Percentiles rank a stretch among this genome's conserved stretches.
These are phyloP conservation scores for Sceloporus undulatus DNA, from an alignment of 2,113 vertebrate genomes.

Conservation along the genomic window DNA sequence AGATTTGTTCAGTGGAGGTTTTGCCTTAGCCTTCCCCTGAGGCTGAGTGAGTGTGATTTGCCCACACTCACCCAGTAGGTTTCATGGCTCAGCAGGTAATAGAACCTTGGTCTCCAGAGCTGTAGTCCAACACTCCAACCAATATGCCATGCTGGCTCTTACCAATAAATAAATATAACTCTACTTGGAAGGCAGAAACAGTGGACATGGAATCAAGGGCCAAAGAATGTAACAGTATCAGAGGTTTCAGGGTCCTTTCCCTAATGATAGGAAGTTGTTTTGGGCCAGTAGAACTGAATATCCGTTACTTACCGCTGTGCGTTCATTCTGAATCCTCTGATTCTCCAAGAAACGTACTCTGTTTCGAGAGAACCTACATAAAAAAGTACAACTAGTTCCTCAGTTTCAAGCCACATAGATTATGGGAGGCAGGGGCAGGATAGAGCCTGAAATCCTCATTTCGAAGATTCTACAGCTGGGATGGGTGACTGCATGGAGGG, in stretches of 20 bases:
- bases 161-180: neutral
- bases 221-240: neutral
- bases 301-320: slow-evolving; percentile 64
- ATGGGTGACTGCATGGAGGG: too few relatives aligned
- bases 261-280: neutral
- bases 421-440: neutral
- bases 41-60: too few relatives aligned
- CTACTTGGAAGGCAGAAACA: neutral
- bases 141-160: neutral
- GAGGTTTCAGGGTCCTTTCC: neutral
- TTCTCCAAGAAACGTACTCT: slow-evolving; percentile 79
- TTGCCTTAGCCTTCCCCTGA: too few relatives aligned
- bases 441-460: too few relatives aligned
- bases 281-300: neutral
- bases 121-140: too few relatives aligned
- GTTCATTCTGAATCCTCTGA: slow-evolving; percentile 67
- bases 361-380: slow-evolving; percentile 79
- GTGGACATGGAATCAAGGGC: neutral
- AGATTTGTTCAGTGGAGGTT: too few relatives aligned
- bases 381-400: slow-evolving; percentile 48
- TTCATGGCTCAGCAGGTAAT: too few relatives aligned
- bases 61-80: too few relatives aligned
- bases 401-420: neutral
- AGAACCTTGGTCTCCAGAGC: too few relatives aligned
- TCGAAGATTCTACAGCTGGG: neutral